Conservation (phyloP, 2,113 vertebrate genomes). For the Tiliqua scincoides region DNA sequence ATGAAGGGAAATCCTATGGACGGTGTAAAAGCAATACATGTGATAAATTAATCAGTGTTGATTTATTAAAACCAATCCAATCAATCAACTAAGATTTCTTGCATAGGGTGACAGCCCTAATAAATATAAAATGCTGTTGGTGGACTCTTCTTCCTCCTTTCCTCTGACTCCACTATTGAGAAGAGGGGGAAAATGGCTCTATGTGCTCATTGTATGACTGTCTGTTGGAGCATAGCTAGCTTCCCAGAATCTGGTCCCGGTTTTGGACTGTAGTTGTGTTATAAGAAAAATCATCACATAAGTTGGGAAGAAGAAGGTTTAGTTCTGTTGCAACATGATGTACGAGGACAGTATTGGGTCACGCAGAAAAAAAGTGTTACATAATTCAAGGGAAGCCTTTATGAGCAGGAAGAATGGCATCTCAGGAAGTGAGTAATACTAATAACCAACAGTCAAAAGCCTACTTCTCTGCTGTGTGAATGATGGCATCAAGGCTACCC, state of each 20-base stretch:
- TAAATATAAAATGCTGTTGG: too few species aligned
- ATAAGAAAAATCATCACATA: background rate
- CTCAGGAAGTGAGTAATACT: conserved; percentile 11
- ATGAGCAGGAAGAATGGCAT: background rate
- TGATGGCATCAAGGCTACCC: background rate
- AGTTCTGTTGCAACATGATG: background rate
- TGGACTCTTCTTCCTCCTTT: background rate
- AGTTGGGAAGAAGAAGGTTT: background rate
- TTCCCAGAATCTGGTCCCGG: background rate
- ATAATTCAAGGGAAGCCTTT: background rate
- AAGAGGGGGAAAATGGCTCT: background rate
- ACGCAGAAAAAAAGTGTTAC: background rate
- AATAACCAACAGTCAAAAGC: conserved; percentile 8
- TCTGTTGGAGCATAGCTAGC: background rate
- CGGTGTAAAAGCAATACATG: too few species aligned
- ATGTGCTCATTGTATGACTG: background rate
- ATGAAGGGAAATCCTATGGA: too few species aligned
- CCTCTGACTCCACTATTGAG: background rate
- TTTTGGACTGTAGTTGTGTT: background rate
- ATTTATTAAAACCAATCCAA: too few species aligned
- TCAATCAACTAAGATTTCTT: too few species aligned
- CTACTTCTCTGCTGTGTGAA: background rate
- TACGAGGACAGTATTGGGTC: background rate
- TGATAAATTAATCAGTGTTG: too few species aligned
- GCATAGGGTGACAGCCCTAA: too few species aligned